Percentiles rank a stretch among this genome's conserved stretches.
Conservation (phyloP, 2,888 invertebrate genomes). For the Urechis unicinctus region DNA sequence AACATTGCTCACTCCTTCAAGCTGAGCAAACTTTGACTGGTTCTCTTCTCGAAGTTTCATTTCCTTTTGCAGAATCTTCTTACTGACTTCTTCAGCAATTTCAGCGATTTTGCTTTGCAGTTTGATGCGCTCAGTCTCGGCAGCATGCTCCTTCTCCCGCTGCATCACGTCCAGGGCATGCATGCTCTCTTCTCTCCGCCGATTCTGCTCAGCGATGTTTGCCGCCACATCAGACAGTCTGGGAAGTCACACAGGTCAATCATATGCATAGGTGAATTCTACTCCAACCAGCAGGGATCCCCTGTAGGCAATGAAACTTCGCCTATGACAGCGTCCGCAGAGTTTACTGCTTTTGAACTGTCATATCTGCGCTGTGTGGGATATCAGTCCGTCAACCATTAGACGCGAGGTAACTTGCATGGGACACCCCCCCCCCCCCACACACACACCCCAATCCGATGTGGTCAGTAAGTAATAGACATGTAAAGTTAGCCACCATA, state of each 20-base stretch:
- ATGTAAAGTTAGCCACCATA: too few relatives aligned
- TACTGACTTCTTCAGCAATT: slow-evolving; percentile 43
- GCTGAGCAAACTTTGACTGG: slow-evolving; percentile 35
- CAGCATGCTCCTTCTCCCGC: slow-evolving; percentile 39
- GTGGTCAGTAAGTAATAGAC: too few relatives aligned
- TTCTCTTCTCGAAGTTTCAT: slow-evolving; percentile 45
- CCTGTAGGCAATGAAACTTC: too few relatives aligned
- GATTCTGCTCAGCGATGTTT: slow-evolving; percentile 32
- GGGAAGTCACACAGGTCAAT: not conserved
- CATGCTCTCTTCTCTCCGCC: slow-evolving; percentile 42
- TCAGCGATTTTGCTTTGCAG: slow-evolving; percentile 39
- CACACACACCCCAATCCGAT: too few relatives aligned
- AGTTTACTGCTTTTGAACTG: too few relatives aligned
- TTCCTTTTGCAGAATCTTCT: slow-evolving; percentile 40
- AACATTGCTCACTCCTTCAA: slow-evolving; percentile 29
- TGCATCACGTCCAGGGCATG: slow-evolving; percentile 41
- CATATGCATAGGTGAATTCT: too few relatives aligned
- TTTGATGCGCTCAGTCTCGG: slow-evolving; percentile 37
- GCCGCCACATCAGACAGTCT: slow-evolving; percentile 25
- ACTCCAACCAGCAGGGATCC: too few relatives aligned
- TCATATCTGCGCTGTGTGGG: too few relatives aligned
- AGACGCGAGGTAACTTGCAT: too few relatives aligned
- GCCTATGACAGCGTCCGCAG: too few relatives aligned
- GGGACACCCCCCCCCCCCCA: too few relatives aligned
- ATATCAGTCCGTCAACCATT: too few relatives aligned